Conservation (phyloP, 2,797 vertebrate species). For the Mus spretus region DNA sequence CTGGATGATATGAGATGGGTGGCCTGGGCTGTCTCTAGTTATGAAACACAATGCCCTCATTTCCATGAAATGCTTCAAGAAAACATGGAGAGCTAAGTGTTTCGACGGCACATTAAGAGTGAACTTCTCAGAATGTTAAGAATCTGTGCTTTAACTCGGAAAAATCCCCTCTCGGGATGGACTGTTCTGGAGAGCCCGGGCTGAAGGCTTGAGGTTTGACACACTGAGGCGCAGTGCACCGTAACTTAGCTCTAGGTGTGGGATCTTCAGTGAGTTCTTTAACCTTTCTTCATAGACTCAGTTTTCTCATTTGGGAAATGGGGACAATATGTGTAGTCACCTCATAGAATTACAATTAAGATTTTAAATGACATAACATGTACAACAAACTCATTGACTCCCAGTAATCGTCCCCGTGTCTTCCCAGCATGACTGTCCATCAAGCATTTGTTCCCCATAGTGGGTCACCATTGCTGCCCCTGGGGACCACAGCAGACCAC, state of each 20-base stretch:
- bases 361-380: constrained; percentile 7
- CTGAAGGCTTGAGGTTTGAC: constrained; percentile 3
- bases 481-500: background rate
- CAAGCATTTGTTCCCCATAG: background rate
- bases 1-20: constrained; percentile 59
- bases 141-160: background rate
- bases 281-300: background rate
- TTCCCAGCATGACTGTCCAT: background rate
- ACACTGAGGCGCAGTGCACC: background rate
- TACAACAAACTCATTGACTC: background rate
- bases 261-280: constrained; percentile 20
- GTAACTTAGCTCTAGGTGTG: background rate
- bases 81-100: background rate
- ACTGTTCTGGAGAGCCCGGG: background rate
- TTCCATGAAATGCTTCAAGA: constrained; percentile 37
- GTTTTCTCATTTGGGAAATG: background rate
- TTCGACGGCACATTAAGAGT: background rate
- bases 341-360: background rate
- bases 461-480: background rate
- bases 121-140: constrained; percentile 16
- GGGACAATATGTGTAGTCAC: background rate
- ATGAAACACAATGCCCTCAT: constrained; percentile 23
- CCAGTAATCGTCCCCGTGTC: background rate
- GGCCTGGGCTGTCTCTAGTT: constrained; percentile 48
- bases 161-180: background rate